Conservation (phyloP, 2,113 vertebrate species). For the Illadopsis cleaveri region DNA sequence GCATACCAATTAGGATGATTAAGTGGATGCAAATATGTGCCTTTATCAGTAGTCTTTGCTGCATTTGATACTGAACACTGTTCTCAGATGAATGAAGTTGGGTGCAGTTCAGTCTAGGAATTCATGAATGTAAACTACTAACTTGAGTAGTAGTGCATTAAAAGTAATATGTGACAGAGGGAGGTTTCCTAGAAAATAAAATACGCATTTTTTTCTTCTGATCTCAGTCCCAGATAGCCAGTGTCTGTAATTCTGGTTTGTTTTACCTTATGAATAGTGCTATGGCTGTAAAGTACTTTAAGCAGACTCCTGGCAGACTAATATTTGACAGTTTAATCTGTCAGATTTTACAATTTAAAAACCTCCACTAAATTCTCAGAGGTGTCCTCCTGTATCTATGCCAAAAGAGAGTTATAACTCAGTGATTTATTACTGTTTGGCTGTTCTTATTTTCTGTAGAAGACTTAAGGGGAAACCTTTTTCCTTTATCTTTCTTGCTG, state of each 20-base stretch:
- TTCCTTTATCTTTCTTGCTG: background rate
- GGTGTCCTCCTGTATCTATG: background rate
- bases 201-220: background rate
- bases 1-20: constrained; percentile 16
- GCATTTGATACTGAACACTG: background rate
- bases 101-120: background rate
- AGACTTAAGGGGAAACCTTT: background rate
- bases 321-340: background rate
- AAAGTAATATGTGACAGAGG: background rate
- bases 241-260: background rate
- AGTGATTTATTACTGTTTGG: background rate
- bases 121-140: background rate
- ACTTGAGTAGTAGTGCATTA: background rate
- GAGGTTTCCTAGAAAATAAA: background rate
- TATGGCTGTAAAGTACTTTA: background rate
- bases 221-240: background rate
- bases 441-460: background rate
- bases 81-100: background rate
- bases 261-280: background rate
- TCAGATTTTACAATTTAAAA: background rate
- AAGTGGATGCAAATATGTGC: constrained; percentile 15
- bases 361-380: background rate
- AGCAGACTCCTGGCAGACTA: background rate
- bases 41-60: background rate
- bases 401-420: background rate